Evolutionary conservation across 2,888 invertebrate genomes (phyloP).

Genomic region (Idaea biselata): DNA sequence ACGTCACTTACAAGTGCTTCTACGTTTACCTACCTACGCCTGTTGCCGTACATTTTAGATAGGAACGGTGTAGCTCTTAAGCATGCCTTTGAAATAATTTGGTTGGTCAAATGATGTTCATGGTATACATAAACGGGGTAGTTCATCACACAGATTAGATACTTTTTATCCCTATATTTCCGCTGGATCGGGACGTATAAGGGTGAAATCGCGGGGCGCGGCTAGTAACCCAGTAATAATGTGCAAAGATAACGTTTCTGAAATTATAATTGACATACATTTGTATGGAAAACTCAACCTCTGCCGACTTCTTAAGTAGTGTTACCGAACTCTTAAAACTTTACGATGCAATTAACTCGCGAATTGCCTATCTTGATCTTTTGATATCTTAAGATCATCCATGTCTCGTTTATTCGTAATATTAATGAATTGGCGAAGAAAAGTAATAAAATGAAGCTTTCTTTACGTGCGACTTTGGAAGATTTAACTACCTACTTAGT

Average conservation of each 20-base stretch:
- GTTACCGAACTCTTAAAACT: conserved; percentile 9
- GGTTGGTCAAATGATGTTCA: no score
- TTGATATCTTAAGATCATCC: conserved; percentile 24
- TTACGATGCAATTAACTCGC: conserved; percentile 26
- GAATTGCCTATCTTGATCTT: conserved; percentile 16
- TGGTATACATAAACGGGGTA: no score
- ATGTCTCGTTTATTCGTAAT: conserved; percentile 10
- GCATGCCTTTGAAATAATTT: no score
- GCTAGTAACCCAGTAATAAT: no score
- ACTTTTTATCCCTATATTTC: no score
- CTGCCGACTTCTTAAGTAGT: neutral
- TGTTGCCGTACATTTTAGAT: no score
- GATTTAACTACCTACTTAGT: neutral
- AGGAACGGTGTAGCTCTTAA: no score
- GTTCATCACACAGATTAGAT: no score
- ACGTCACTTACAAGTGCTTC: neutral
- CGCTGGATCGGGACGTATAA: no score
- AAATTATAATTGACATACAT: neutral
- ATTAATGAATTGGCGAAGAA: neutral
- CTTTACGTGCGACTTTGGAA: neutral
- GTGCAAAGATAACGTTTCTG: no score
- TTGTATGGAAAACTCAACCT: neutral
- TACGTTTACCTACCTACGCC: no score
- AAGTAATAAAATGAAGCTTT: neutral
- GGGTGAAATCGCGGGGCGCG: no score